Evolutionary conservation across 1,140 invertebrate genomes (phyloP), one percentile per base, ranked within the genome.

Genomic region (Pogonognathellus flavescens): DNA sequence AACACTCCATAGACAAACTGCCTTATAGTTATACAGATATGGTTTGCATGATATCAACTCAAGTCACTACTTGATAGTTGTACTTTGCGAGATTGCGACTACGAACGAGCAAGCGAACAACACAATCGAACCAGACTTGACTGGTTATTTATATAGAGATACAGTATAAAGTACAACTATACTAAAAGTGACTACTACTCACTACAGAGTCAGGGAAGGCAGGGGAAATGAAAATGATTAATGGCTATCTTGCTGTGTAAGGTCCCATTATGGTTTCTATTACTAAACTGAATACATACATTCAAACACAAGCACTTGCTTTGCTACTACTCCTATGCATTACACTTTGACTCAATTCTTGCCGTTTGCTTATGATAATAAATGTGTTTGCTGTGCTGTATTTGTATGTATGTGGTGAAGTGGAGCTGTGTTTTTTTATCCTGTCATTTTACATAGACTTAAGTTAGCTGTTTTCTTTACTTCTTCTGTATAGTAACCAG

Each of bases 221-320:
- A 82, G 81, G 62, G 85, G 70, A 86, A 83, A 83, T 59, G 82
- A 84, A 81, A 84, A 86, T 86, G 86, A 86, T 86, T 86, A 86
- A 86, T 86, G 86, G 86, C 83, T 84, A 86, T 84, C 86, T 86
- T 82, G 82, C 85, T 86, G 81, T 84, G 76, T 83, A 86, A 84
- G 82, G 86, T 86, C 86, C 86, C 86, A 86, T 86, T 86, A 86
- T 86, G 86, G 82, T 84, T 82, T 84, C 86, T 82, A 86, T 86
- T 72, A 86, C 80, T 66, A 86, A 57, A 66, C 53, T 76, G 49
- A 86, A 53, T 82, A 86, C 80, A 66, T 66, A 85, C 80, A 49
- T 49, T 16, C n/a, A 7, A 50, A 25, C 66, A 13, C 22, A 60
- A 66, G 20, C 62, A 66, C 31, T 41, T 41, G 31, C 31, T 41